phyloP scores from a whole-genome alignment of 2,888 invertebrate genomes.

The Hypsopygia costalis region DNA sequence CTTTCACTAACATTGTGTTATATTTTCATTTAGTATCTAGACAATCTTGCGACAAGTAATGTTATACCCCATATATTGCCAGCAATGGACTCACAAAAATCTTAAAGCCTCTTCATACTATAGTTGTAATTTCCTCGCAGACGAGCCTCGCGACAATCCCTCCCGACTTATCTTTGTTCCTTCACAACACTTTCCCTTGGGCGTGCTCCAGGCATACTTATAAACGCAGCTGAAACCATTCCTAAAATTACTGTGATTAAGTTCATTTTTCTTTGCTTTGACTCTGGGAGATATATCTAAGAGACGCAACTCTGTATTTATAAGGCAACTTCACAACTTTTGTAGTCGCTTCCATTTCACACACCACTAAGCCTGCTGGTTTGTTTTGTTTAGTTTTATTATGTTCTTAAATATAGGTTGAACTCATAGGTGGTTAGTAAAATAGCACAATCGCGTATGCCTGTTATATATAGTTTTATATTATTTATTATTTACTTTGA shows the following conservation, averaged over 20 bases:
- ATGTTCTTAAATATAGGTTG: conserved; percentile 28
- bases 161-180: conserved; percentile 74
- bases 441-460: no score
- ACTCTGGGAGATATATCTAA: conserved; percentile 13
- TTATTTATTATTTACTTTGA: no score
- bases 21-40: no score
- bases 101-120: conserved; percentile 48
- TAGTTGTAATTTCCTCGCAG: conserved; percentile 67
- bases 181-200: conserved; percentile 74
- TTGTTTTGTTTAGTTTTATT: conserved; percentile 40
- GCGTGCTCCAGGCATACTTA: conserved; percentile 33
- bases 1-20: no score
- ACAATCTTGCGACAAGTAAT: no score
- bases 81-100: background rate
- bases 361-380: conserved; percentile 51
- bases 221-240: conserved; percentile 19
- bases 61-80: no score
- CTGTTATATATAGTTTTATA: no score
- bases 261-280: conserved; percentile 19
- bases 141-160: conserved; percentile 65
- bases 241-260: conserved; percentile 24
- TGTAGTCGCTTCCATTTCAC: conserved; percentile 68
- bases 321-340: conserved; percentile 62
- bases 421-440: no score
- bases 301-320: conserved; percentile 54